phyloP scores from a whole-genome alignment of 2,888 invertebrate species.

The Imbricaverruca yamaguchii region DNA sequence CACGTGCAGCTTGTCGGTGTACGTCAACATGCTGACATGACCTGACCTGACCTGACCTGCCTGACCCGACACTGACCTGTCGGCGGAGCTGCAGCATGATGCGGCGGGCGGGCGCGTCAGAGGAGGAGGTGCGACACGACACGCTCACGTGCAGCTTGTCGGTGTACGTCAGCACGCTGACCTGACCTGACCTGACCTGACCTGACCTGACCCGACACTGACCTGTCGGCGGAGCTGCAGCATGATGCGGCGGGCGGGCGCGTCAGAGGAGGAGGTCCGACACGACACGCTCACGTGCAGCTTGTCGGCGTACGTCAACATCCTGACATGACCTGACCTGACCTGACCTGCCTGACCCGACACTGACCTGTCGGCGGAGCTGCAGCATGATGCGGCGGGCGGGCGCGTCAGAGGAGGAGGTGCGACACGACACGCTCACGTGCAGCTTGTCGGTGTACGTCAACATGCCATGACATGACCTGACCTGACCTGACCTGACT shows the following conservation, averaged over 20 bases:
- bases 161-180: conserved; percentile 49
- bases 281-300: conserved; percentile 47
- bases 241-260: conserved; percentile 35
- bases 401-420: conserved; percentile 41
- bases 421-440: conserved; percentile 46
- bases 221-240: too few species aligned
- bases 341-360: too few species aligned
- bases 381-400: too few species aligned
- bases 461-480: conserved; percentile 44
- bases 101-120: conserved; percentile 38
- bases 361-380: too few species aligned
- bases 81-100: too few species aligned
- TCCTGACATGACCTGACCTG: conserved; percentile 41
- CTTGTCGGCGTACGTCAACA: conserved; percentile 49
- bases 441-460: conserved; percentile 49
- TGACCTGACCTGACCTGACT: conserved; percentile 38
- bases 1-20: conserved; percentile 47
- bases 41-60: too few species aligned
- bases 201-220: too few species aligned
- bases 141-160: conserved; percentile 48
- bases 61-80: too few species aligned
- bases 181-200: conserved; percentile 25
- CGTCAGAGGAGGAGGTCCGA: conserved; percentile 41
- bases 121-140: conserved; percentile 43
- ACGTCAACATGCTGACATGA: conserved; percentile 49